Base-by-base conservation (phyloP, 1,140 invertebrate species). In the roundworm (Caenorhabditis elegans) region DNA sequence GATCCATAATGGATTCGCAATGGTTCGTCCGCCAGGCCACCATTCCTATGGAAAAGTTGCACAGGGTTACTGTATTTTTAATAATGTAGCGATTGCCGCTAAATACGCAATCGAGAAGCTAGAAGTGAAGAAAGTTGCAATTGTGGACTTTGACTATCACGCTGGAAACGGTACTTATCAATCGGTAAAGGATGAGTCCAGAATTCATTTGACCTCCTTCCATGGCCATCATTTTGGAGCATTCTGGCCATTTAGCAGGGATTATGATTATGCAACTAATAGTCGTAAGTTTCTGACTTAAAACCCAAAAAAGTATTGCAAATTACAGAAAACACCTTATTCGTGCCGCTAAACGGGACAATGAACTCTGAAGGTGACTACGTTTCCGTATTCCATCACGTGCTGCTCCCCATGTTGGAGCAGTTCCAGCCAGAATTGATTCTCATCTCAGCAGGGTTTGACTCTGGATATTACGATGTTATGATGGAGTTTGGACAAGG, bases 21-120 rank as follows among this genome's bases (percentile, higher is more conserved):
- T 82, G 15, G 49, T 82, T 79, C 83, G 84, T 51, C 96, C 96
- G 51, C 96, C 96, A 13, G 96, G 97, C 28, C 97, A 99, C 91
- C 97, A 99, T 92, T 96, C 96, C 5, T 95, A 96, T 94, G 91
- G 93, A 84, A 92, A 93, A n/a, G 94, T 95, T 90, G 95, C 93
- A 82, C 90, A 89, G 91, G 96, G 96, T 15, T 97, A 95, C 90
- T 98, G 96, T 90, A 95, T 94, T 89, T 96, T 97, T 86, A 98
- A 98, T 90, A 98, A 98, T 91, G 95, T 96, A 0, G 96, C 95
- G 0, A 91, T 98, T 49, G 95, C 95, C 6, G 95, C 95, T 19
- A 92, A 94, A 43, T 80, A 77, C 36, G 84, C 84, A 15, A 53
- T 85, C 13, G 84, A 85, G 31, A 53, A 82, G 19, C 49, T 85